Conservation (phyloP, 2,797 vertebrate genomes). For the Oreochromis grahami region DNA sequence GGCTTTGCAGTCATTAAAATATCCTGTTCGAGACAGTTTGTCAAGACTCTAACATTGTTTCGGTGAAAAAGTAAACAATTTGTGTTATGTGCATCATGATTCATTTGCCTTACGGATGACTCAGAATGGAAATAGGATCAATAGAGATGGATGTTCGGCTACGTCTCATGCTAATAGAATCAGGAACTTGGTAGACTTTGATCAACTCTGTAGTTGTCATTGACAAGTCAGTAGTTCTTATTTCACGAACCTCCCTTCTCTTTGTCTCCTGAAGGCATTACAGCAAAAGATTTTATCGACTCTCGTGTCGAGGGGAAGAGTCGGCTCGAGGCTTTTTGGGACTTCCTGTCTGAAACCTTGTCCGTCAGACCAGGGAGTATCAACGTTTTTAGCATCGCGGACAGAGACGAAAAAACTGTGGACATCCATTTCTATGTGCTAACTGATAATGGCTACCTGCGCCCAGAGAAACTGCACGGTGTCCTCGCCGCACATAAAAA, state of each 20-base stretch:
- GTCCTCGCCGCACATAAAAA: slow-evolving; percentile 73
- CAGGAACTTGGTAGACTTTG: slow-evolving; percentile 47
- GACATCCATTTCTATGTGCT: slow-evolving; percentile 76
- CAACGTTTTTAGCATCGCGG: slow-evolving; percentile 73
- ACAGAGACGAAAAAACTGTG: slow-evolving; percentile 58
- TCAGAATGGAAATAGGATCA: slow-evolving; percentile 26
- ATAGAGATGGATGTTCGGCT: slow-evolving; percentile 37
- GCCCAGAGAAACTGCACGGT: slow-evolving; percentile 76
- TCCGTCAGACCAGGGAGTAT: slow-evolving; percentile 66
- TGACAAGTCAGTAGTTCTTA: slow-evolving; percentile 43
- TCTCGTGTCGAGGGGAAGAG: slow-evolving; percentile 62
- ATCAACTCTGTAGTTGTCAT: slow-evolving; percentile 52
- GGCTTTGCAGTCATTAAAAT: slow-evolving; percentile 27
- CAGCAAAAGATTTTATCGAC: slow-evolving; percentile 79
- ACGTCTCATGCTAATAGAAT: slow-evolving; percentile 43
- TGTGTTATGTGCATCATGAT: neutral
- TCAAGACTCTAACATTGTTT: neutral
- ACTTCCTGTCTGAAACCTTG: slow-evolving; percentile 74
- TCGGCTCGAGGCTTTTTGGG: slow-evolving; percentile 73
- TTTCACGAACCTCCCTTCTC: slow-evolving; percentile 25
- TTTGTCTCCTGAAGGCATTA: slow-evolving; percentile 72
- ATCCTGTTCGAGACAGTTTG: slow-evolving; percentile 12
- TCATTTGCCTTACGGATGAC: slow-evolving; percentile 25
- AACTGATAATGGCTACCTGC: slow-evolving; percentile 68
- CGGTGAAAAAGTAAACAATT: neutral